A percentile compares a stretch with the other conserved stretches of the same genome.
Conservation (phyloP, 2,888 invertebrate species). For the Microplitis deprimator region DNA sequence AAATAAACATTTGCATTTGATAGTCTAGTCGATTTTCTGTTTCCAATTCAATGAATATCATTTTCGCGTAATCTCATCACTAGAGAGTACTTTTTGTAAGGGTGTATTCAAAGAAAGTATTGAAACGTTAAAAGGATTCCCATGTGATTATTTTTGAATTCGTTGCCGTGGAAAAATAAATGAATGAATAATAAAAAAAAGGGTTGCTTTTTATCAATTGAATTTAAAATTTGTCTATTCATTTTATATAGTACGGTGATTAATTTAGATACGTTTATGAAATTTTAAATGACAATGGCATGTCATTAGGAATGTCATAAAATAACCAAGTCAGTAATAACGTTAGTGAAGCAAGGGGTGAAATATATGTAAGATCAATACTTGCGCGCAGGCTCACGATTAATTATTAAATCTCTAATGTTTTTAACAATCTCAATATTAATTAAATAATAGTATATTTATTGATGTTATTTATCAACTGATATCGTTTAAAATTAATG, state of each 20-base stretch:
- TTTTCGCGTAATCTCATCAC: background rate
- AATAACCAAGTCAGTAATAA: background rate
- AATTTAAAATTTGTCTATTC: background rate
- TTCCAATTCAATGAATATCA: background rate
- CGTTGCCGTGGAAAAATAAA: background rate
- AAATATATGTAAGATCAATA: constrained; percentile 1
- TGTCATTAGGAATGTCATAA: constrained; percentile 3
- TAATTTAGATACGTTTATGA: background rate
- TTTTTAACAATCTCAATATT: background rate
- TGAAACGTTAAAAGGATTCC: background rate
- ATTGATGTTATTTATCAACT: background rate
- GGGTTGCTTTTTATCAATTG: background rate
- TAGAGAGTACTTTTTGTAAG: background rate
- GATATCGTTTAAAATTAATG: background rate
- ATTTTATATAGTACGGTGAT: background rate
- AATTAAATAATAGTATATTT: background rate
- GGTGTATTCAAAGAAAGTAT: background rate
- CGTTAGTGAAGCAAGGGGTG: constrained; percentile 2
- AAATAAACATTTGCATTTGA: background rate
- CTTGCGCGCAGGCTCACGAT: background rate
- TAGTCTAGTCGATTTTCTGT: background rate
- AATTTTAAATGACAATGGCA: background rate
- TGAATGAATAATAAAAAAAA: background rate
- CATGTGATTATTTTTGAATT: background rate
- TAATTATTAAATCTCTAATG: background rate